A percentile compares a stretch with the other conserved stretches of the same genome.
Conservation (phyloP, 2,113 vertebrate species). For the Eubucco bourcierii region DNA sequence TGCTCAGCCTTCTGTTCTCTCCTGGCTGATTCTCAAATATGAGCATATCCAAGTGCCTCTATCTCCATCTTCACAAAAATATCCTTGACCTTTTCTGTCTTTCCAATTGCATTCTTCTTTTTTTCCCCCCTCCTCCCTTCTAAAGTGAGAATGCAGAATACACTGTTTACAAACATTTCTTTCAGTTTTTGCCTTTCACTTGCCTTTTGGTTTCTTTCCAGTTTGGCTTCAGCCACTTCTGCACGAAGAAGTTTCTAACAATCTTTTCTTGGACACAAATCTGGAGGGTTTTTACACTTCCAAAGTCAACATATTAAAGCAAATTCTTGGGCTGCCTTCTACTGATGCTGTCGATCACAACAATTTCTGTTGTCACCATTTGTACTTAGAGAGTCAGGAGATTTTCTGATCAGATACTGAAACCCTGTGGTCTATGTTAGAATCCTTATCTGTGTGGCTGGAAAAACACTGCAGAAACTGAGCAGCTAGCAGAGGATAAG, state of each 20-base stretch:
- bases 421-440: neutral
- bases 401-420: neutral
- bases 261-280: slow-evolving; percentile 24
- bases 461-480: neutral
- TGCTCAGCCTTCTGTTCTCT: slow-evolving; percentile 65
- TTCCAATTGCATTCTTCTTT: slow-evolving; percentile 23
- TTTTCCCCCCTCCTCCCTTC: neutral
- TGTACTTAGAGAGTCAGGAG: neutral
- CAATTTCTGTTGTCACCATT: neutral
- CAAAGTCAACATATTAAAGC: slow-evolving; percentile 37
- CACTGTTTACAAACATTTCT: slow-evolving; percentile 60
- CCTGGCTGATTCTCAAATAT: slow-evolving; percentile 56
- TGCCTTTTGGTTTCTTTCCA: slow-evolving; percentile 49
- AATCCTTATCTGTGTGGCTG: neutral
- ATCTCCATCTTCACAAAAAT: slow-evolving; percentile 57
- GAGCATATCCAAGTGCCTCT: slow-evolving; percentile 25
- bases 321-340: slow-evolving; percentile 25
- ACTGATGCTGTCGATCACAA: neutral
- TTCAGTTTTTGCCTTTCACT: slow-evolving; percentile 45
- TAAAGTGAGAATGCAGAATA: slow-evolving; percentile 31
- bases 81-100: slow-evolving; percentile 56
- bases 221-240: slow-evolving; percentile 21
- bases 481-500: neutral
- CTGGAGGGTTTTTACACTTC: neutral
- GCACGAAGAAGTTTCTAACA: slow-evolving; percentile 23